Percentiles rank a stretch among this genome's conserved stretches.
Evolutionary conservation across 1,140 invertebrate species (phyloP).

Genomic region (Tetraneura akinire): DNA sequence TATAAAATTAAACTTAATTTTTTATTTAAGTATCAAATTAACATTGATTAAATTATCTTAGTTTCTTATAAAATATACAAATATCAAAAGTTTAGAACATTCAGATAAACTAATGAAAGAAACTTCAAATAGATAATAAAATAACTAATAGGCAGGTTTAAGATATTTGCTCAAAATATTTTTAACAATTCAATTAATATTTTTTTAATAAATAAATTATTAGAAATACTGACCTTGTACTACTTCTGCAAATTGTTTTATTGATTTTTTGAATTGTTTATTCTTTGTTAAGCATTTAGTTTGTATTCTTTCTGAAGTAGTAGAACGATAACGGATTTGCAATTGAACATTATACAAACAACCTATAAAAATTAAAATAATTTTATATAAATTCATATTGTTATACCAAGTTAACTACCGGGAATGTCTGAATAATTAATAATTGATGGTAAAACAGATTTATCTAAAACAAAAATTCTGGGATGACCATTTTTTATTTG

Average conservation of each 20-base stretch:
- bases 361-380: background rate
- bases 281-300: conserved; percentile 22
- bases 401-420: background rate
- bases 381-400: background rate
- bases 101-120: background rate
- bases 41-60: background rate
- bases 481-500: conserved; percentile 28
- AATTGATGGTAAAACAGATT: background rate
- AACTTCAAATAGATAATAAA: too few species aligned
- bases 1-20: too few species aligned
- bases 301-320: conserved; percentile 18
- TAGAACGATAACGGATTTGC: conserved; percentile 1
- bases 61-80: background rate
- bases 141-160: too few species aligned
- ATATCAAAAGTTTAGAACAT: background rate
- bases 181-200: too few species aligned
- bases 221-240: conserved; percentile 42
- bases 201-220: background rate
- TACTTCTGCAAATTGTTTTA: conserved; percentile 47
- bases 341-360: background rate
- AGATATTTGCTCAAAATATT: too few species aligned
- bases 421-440: background rate
- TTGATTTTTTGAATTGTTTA: conserved; percentile 41
- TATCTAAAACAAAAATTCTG: conserved; percentile 12
- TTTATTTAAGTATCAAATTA: too few species aligned